Percentiles rank a stretch among this genome's conserved stretches.
Evolutionary conservation across 2,797 vertebrate species (phyloP).

Genomic region (Fistularia commersonii): DNA sequence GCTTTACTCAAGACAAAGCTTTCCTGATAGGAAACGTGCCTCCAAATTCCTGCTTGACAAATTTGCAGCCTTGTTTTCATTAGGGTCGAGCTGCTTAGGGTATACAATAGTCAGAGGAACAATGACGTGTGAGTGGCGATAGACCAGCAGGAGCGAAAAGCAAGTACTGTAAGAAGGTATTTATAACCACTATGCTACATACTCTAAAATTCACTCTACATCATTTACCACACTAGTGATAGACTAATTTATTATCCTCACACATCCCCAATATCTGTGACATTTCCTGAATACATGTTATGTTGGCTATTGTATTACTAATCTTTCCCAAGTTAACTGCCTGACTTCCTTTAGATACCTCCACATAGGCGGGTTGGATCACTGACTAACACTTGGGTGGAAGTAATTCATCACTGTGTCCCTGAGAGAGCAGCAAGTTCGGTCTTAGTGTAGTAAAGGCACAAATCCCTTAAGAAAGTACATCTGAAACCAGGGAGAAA

Average conservation of each 20-base stretch:
- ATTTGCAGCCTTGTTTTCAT: conserved; percentile 41
- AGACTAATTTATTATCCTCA: conserved; percentile 22
- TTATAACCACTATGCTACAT: conserved; percentile 47
- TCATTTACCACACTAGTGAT: conserved; percentile 21
- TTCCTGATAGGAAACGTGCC: conserved; percentile 43
- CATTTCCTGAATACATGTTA: conserved; percentile 41
- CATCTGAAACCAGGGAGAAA: not conserved
- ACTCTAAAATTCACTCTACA: conserved; percentile 21
- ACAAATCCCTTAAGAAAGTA: not conserved
- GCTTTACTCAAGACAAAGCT: conserved; percentile 20
- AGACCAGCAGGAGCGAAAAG: conserved; percentile 13
- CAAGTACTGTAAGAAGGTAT: conserved; percentile 36
- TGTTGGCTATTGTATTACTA: conserved; percentile 35
- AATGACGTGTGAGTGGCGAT: conserved; percentile 10
- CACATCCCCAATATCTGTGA: conserved; percentile 27
- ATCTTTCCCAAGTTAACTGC: conserved; percentile 30
- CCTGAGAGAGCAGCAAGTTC: conserved; percentile 7
- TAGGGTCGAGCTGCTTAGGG: conserved; percentile 34
- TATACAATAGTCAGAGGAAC: conserved; percentile 8
- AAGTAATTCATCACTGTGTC: conserved; percentile 24
- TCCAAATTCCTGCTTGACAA: conserved; percentile 13
- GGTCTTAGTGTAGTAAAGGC: conserved; percentile 8
- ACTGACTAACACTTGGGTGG: conserved; percentile 24
- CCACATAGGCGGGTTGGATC: conserved; percentile 9
- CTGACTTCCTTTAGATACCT: conserved; percentile 24